Conservation (phyloP, 1,140 invertebrate species). For the Drosophila navojoa region DNA sequence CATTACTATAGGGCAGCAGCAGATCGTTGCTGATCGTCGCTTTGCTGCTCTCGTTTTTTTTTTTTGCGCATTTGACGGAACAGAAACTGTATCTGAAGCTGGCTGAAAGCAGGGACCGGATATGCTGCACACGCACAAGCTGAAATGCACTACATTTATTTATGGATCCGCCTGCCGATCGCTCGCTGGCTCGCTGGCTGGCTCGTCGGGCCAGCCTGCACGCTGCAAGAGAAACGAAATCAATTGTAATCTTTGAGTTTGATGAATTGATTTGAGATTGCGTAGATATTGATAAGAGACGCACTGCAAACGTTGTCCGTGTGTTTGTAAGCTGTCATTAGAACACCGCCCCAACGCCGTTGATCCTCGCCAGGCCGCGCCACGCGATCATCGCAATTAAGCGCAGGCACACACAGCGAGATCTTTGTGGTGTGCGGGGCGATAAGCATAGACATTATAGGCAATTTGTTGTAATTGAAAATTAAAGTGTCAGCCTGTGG, state of each 20-base stretch:
- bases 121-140: constrained; percentile 68
- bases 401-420: constrained; percentile 12
- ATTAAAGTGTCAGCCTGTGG: constrained; percentile 82
- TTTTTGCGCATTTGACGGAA: constrained; percentile 20
- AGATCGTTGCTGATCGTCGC: constrained; percentile 29
- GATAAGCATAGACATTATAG: constrained; percentile 82
- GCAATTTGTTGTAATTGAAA: constrained; percentile 83
- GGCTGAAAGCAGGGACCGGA: constrained; percentile 51
- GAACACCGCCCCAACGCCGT: constrained; percentile 3
- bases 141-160: constrained; percentile 79
- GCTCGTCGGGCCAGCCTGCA: no score
- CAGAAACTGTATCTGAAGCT: constrained; percentile 3
- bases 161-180: constrained; percentile 68
- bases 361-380: constrained; percentile 1
- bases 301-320: constrained; percentile 3
- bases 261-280: constrained; percentile 79
- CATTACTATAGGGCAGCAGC: constrained; percentile 71
- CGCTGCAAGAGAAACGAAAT: constrained; percentile 38
- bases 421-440: constrained; percentile 47
- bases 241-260: constrained; percentile 79
- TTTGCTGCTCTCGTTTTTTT: constrained; percentile 9
- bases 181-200: background rate
- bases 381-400: constrained; percentile 30
- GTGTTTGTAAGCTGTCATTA: constrained; percentile 44
- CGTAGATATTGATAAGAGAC: constrained; percentile 62